Base-by-base conservation (phyloP, 2,888 invertebrate species). In the Steinernema hermaphroditum region DNA sequence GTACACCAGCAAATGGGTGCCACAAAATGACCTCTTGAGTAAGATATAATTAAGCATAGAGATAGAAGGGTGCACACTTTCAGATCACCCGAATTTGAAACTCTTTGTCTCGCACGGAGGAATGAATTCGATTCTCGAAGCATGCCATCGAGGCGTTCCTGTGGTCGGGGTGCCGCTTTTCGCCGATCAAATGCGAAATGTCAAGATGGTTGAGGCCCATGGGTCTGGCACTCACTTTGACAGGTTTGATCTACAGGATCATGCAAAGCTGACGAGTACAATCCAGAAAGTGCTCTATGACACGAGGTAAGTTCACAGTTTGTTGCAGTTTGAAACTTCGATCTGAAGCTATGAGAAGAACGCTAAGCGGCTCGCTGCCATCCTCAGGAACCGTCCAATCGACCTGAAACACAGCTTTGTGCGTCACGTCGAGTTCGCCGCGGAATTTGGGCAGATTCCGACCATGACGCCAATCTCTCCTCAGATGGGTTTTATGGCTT, bases 131-230 rank as follows among this genome's bases (percentile, higher is more conserved):
- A 34, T 74, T 49, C 73, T 69, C 12, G 77, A 77, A 74, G 70
- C 72, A 12, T 41, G 73, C 12, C 27, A 70, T 41, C 37, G 43
- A 12, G 77, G 77, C 0, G 75, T 77, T 19, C 77, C 77, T 0
- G 72, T 73, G 71, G 69, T 80, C 24, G 72, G 77, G 75, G 72
- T 82, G 9, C 82, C 82, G 0, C 62, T 79, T 9, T 79, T 81
- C 46, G 79, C 76, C 12, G 82, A 82, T 41, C 82, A 82, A 70
- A 69, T 74, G 4, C 44, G 81, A 22, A 82, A 82, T 70, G 77
- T 77, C 0, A 69, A 70, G 14, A 76, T 80, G 77, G 41, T 80
- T n/a, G 72, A 75, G 41, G 37, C 78, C 16, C 74, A 76, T 22
- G 76, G 76, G 22, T 72, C 74, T 0, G 79, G 75, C 9, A 71